Evolutionary conservation across 35 echinoderm and acorn worm species (phyloP), one percentile per base, ranked within the genome.

Genomic region (Lytechinus pictus): DNA sequence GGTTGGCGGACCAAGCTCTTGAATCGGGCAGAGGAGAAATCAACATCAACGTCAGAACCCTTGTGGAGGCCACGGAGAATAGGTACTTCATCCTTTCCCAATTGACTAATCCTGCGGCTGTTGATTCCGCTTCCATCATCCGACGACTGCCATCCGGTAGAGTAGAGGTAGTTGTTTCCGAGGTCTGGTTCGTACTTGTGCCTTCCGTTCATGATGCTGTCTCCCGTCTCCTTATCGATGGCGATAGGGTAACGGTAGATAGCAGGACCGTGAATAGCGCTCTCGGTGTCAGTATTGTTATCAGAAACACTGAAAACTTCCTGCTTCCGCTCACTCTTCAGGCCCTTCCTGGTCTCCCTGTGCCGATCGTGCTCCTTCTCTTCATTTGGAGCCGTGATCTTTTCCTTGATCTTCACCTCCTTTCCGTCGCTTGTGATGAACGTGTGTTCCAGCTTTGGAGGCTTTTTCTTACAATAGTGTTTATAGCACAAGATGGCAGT

Each of bases 201-300:
- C 10, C 54, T 33, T 54, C 92, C 92, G n/a, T 93, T 93, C 92
- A 93, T 93, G 92, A 93, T 93, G 92, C 92, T 54, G 52, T 93
- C 92, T 55, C 92, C 92, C 9, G 54, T 93, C 52, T 55, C 92
- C 53, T 93, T 93, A 27, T 93, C 92, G 52, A 19, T 57, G 6
- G 92, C 92, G 92, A 93, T 93, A 53, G 92, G 92, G n/a, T 93
- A 93, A 10, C 92, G 92, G 53, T 93, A 93, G 92, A 93, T 33
- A 13, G 92, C 92, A 57, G 92, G 92, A 24, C 52, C 92, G 92
- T 93, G 53, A 0, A 93, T 33, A 57, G 9, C 24, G 92, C 92
- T 55, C 21, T 93, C 92, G 11, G 52, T 56, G 10, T 93, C 92
- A 9, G 92, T 93, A 14, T 93, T 92, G 56, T 7, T 79, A 27